These are phyloP conservation scores for Takifugu flavidus DNA, from an alignment of 2,113 vertebrate species.

Conservation along the genomic window DNA sequence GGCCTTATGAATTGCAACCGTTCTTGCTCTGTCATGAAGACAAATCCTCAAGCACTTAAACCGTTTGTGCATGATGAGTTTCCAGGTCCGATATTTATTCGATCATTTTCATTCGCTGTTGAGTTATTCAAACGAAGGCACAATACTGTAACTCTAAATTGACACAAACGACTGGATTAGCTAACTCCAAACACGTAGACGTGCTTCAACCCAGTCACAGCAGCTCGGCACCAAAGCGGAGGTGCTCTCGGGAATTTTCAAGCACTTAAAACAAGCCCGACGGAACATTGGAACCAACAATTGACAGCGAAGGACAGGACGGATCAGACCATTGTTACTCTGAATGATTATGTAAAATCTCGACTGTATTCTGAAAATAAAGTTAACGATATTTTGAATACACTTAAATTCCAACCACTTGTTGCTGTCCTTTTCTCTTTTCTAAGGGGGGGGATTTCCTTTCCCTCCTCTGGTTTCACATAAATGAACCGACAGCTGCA, in stretches of 20 bases:
- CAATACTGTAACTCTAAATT: slow-evolving; percentile 10
- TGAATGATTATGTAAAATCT: slow-evolving; percentile 53
- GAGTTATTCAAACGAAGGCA: slow-evolving; percentile 16
- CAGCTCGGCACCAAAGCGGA: slow-evolving; percentile 4
- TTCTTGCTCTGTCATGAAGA: slow-evolving; percentile 46
- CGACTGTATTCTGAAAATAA: slow-evolving; percentile 68
- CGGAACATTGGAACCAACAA: not conserved
- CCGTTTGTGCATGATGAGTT: slow-evolving; percentile 33
- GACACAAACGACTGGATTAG: slow-evolving; percentile 1
- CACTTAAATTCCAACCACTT: slow-evolving; percentile 45
- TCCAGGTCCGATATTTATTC: not conserved
- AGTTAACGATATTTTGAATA: slow-evolving; percentile 73
- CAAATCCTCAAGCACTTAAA: not conserved
- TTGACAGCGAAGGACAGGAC: slow-evolving; percentile 16
- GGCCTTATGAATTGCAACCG: slow-evolving; percentile 70
- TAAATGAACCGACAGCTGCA: no score
- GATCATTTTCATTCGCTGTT: slow-evolving; percentile 9
- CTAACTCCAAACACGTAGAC: slow-evolving; percentile 5
- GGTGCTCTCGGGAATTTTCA: slow-evolving; percentile 15
- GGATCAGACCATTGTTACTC: slow-evolving; percentile 36
- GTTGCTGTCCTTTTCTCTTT: slow-evolving; percentile 27
- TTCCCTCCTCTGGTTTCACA: no score
- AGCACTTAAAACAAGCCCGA: slow-evolving; percentile 16
- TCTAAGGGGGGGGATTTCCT: not conserved
- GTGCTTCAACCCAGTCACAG: slow-evolving; percentile 5